Evolutionary conservation across 2,113 vertebrate genomes (phyloP), one percentile per base, ranked within the genome.

Genomic region (Bambusicola thoracicus): DNA sequence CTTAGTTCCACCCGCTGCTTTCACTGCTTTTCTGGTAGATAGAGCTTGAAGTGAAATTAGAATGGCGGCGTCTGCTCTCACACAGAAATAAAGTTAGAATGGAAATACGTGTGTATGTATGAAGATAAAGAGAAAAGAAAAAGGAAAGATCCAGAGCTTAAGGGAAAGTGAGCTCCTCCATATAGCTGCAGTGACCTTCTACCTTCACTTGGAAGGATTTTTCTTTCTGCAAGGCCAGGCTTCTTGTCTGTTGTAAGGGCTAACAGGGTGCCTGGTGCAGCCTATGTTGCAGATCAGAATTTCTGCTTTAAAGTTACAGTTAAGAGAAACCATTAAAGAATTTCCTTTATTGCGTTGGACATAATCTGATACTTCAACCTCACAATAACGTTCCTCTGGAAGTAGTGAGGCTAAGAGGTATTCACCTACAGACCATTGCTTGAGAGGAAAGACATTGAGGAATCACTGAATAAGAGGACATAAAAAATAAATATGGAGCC

Each of bases 281-380:
- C 74, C 68, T 76, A 16, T 75, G n/a, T 59, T 85, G 63, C 61
- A 91, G 27, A 89, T 46, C 41, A 73, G 41, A 73, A 43, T 56
- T 91, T 49, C 67, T 77, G 4, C 25, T 62, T 83, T 27, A 51
- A 91, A 79, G 36, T 56, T 77, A 41, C 18, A 62, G 30, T 82
- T 65, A 85, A 67, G 55, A 84, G 62, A 90, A 90, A 66, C 29
- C n/a, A 81, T 87, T 80, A 76, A 79, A 85, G 63, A 80, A 51
- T 87, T 91, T 82, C 58, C 44, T 67, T 49, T 89, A 62, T 77
- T 80, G 20, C 61, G 56, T 63, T 81, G 67, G 59, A 56, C 63
- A 30, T 62, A 72, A 65, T 65, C 40, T 43, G 76, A 18, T 84
- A 17, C 14, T 87, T 82, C 29, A 49, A 46, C 5, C 15, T 85